These are phyloP conservation scores for Apostichopus parvimensis DNA, from an alignment of 35 echinoderm and acorn worm genomes.

Conservation along the genomic window DNA sequence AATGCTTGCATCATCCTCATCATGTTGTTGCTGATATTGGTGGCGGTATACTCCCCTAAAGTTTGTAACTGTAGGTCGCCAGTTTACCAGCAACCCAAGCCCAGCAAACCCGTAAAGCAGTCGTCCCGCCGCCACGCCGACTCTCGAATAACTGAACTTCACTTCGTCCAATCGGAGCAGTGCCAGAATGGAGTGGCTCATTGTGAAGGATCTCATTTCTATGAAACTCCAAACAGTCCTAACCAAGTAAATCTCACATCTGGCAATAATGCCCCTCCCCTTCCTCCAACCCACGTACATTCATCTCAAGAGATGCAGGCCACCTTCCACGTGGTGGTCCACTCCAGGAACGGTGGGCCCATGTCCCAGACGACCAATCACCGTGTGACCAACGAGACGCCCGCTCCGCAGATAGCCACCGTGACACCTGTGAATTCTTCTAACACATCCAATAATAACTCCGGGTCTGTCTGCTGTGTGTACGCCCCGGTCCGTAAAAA, in stretches of 20 bases:
- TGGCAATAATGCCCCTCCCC: neutral
- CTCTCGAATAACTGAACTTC: constrained; percentile 52
- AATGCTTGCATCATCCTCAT: constrained; percentile 26
- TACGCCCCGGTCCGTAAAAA: constrained; percentile 53
- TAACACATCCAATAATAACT: constrained; percentile 31
- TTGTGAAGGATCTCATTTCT: constrained; percentile 51
- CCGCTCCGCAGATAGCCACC: neutral
- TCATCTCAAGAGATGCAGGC: constrained; percentile 46
- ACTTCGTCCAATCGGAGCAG: constrained; percentile 57
- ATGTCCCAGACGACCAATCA: constrained; percentile 30
- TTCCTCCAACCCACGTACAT: constrained; percentile 18
- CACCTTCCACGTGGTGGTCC: constrained; percentile 51
- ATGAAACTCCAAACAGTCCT: constrained; percentile 36
- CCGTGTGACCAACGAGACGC: neutral
- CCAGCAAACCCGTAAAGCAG: neutral
- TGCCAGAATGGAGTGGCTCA: constrained; percentile 52
- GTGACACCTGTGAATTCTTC: constrained; percentile 12
- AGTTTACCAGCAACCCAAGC: neutral
- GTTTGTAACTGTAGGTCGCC: constrained; percentile 28
- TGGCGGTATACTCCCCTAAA: constrained; percentile 38
- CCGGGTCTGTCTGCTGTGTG: constrained; percentile 17
- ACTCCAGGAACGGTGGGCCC: constrained; percentile 31
- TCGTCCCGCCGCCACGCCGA: constrained; percentile 27
- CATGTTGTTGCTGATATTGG: constrained; percentile 41
- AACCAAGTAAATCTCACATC: neutral